Conservation (phyloP, 1,140 invertebrate species). For the Zaprionus vittiger region DNA sequence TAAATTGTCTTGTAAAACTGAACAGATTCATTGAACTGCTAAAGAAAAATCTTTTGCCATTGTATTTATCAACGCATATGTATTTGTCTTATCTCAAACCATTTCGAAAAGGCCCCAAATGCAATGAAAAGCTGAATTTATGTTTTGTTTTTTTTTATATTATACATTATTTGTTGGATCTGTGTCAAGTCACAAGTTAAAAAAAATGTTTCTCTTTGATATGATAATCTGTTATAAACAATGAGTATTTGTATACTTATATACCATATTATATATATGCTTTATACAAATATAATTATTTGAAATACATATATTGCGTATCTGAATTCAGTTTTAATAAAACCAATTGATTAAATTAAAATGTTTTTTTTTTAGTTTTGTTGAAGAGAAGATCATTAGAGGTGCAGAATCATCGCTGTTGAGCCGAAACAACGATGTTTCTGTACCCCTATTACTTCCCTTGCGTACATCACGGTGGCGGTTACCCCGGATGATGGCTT, state of each 20-base stretch:
- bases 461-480: no score
- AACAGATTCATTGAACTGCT: neutral
- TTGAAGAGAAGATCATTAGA: no score
- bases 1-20: neutral
- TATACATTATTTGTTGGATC: constrained; percentile 16
- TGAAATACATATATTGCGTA: constrained; percentile 20
- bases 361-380: no score
- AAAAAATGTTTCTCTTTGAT: constrained; percentile 8
- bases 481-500: no score
- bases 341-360: no score
- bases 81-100: constrained; percentile 4
- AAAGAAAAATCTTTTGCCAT: neutral
- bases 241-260: constrained; percentile 21
- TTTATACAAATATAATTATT: constrained; percentile 16
- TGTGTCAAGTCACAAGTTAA: constrained; percentile 25
- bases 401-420: no score
- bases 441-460: no score
- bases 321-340: neutral
- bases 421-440: no score
- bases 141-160: constrained; percentile 12
- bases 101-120: neutral
- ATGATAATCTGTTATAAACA: constrained; percentile 30
- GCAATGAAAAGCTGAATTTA: constrained; percentile 8
- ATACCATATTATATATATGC: neutral
- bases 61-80: constrained; percentile 1